Conservation (phyloP, 2,797 vertebrate species). For the Catamblyrhynchus diadema region DNA sequence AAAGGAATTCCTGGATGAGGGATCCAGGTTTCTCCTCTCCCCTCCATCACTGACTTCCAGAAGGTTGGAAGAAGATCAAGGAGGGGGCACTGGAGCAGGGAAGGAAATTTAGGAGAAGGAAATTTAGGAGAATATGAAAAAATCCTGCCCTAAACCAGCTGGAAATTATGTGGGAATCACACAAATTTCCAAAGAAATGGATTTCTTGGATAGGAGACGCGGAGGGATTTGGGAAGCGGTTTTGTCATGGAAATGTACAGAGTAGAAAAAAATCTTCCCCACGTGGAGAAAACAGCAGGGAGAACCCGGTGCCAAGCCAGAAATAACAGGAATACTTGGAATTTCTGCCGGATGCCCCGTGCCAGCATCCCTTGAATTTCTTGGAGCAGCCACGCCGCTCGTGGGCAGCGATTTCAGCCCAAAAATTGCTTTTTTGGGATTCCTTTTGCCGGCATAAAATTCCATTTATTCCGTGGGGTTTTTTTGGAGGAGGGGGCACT, state of each 20-base stretch:
- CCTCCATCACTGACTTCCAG: fast-evolving
- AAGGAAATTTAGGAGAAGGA: neutral
- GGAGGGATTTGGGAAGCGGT: neutral
- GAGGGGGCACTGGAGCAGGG: neutral
- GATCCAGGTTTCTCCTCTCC: neutral
- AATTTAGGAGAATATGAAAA: neutral
- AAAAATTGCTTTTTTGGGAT: neutral
- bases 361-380: neutral
- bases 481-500: neutral
- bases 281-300: neutral
- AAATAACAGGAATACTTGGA: neutral
- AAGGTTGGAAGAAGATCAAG: neutral
- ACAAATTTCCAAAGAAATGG: fast-evolving
- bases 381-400: fast-evolving
- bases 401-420: neutral
- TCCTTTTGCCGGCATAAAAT: neutral
- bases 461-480: neutral
- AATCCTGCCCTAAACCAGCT: neutral
- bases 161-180: neutral
- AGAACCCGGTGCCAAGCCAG: neutral
- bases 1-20: neutral
- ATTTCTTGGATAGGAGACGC: fast-evolving
- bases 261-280: neutral
- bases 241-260: neutral
- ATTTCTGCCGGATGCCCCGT: neutral